Evolutionary conservation across 2,797 vertebrate species (phyloP), one percentile per base, ranked within the genome.

Genomic region (Muraenolepis orangiensis): DNA sequence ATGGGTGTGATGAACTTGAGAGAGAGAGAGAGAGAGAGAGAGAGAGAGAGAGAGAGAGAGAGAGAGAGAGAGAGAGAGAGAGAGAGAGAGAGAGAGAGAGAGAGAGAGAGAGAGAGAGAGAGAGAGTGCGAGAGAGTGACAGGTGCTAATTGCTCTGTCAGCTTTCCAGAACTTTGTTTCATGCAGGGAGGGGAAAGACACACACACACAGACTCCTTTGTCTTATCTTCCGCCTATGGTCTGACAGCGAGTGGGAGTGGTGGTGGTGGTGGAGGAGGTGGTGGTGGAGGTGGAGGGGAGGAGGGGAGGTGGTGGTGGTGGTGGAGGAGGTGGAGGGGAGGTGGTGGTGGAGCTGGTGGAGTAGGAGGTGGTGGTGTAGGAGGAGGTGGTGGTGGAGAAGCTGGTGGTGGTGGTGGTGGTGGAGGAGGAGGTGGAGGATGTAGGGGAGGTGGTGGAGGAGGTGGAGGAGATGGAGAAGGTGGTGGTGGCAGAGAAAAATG

Each of bases 131-230:
- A 72, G 42, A 74, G 70, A 76, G 72, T 74, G 83, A 74, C 82
- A 85, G 78, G 83, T 71, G 87, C 74, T 91, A 91, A 89, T 84
- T 84, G 85, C 88, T 80, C 80, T 78, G 82, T 89, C 67, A 67
- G 30, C 82, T 71, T 0, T 12, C 12, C 29, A 78, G 28, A 74
- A 72, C 57, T 18, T 18, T 20, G 42, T 18, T 14, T 46, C 42
- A 46, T 46, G 42, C 42, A 46, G 14, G 16, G 14, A 20, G 42
- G 42, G 42, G 18, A 46, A 3, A 46, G 1, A 68, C 31, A 36
- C 28, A 26, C 4, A n/a, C 57, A 16, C 12, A 72, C 74, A 51
- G 74, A 20, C 36, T 76, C 23, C 29, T 77, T 69, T 20, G 61
- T 68, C 57, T 18, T 20, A 30, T 36, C 31, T 10, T 7, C 30